Evolutionary conservation across 1,140 invertebrate genomes (phyloP).

Genomic region (Berghia stephanieae): DNA sequence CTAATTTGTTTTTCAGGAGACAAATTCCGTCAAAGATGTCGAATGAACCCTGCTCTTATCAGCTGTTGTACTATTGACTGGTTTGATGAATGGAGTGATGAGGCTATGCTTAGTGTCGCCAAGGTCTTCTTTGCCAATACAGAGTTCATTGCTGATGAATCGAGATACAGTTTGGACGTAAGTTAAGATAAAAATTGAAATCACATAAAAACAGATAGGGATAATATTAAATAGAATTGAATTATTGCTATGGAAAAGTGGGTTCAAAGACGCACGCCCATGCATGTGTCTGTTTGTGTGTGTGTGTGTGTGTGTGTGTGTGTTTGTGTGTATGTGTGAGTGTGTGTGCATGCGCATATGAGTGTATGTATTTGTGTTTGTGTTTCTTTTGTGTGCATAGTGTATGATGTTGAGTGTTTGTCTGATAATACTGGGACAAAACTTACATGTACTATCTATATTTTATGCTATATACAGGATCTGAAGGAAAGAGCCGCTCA

Average conservation of each 20-base stretch:
- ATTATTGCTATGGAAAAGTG: too few species aligned
- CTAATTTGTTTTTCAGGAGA: slow-evolving; percentile 25
- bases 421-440: too few species aligned
- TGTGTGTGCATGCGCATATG: background rate
- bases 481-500: slow-evolving; percentile 56
- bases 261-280: too few species aligned
- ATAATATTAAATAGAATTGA: too few species aligned
- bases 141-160: slow-evolving; percentile 56
- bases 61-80: slow-evolving; percentile 68
- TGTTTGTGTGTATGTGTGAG: background rate
- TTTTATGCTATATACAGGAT: slow-evolving; percentile 37
- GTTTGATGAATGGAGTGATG: slow-evolving; percentile 65
- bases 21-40: slow-evolving; percentile 73
- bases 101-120: slow-evolving; percentile 76
- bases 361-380: too few species aligned
- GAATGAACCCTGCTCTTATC: slow-evolving; percentile 66
- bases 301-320: background rate
- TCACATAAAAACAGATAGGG: too few species aligned
- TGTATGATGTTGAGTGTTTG: too few species aligned
- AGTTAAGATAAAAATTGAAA: too few species aligned
- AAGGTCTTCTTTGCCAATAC: slow-evolving; percentile 60
- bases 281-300: background rate
- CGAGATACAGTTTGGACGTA: slow-evolving; percentile 55
- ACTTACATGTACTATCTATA: too few species aligned
- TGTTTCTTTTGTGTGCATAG: too few species aligned